phyloP scores from a whole-genome alignment of 2,797 vertebrate genomes.

The Xiphorhynchus erythropygius region DNA sequence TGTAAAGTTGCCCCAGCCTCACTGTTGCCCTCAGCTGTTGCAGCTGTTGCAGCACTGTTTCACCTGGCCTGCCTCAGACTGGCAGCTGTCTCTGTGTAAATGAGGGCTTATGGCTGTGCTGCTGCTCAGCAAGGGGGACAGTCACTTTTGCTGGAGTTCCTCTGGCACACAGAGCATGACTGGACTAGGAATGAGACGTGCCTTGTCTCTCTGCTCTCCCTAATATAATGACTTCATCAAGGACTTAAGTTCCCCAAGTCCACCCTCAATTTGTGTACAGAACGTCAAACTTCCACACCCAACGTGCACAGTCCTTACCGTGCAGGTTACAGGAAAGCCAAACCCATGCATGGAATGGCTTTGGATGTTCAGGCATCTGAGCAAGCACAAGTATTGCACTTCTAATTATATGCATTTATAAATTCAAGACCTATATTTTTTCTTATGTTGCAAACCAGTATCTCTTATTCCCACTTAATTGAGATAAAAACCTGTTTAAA shows the following conservation, averaged over 20 bases:
- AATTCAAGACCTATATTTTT: background rate
- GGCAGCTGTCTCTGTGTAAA: background rate
- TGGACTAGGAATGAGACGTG: background rate
- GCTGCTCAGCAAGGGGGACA: background rate
- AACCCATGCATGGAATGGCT: background rate
- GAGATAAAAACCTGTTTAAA: background rate
- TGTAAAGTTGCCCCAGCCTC: background rate
- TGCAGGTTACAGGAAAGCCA: background rate
- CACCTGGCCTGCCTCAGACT: background rate
- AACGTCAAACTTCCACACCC: background rate
- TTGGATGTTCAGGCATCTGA: background rate
- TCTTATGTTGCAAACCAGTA: background rate
- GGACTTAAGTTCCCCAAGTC: background rate
- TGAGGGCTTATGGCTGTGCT: background rate
- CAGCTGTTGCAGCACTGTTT: background rate
- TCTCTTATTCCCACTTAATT: background rate
- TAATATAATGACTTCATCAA: background rate
- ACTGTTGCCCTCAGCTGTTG: too few species aligned
- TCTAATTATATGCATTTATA: background rate
- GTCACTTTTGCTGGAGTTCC: background rate
- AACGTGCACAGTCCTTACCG: fast-evolving
- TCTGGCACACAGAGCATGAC: background rate
- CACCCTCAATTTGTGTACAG: background rate
- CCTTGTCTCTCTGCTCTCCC: background rate
- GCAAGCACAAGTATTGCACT: background rate